phyloP scores from a whole-genome alignment of 2,797 vertebrate genomes.

The Melanotaenia nigrans region DNA sequence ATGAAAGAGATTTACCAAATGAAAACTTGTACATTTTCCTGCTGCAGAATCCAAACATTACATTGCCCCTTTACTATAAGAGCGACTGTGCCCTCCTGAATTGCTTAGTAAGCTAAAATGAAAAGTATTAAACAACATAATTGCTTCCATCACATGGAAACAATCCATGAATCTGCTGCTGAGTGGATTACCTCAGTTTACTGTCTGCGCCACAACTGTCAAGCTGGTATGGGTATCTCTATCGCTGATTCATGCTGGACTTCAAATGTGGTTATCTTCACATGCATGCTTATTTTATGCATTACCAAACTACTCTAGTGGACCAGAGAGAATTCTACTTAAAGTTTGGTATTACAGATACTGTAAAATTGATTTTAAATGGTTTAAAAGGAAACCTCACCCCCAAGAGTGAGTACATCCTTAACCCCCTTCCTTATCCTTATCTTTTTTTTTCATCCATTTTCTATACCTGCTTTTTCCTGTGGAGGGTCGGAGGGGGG shows the following conservation, averaged over 20 bases:
- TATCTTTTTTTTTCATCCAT: too few species aligned
- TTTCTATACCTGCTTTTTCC: too few species aligned
- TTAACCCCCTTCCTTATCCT: too few species aligned
- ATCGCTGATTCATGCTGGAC: neutral
- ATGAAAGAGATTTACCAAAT: neutral
- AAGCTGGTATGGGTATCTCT: neutral
- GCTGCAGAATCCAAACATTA: neutral
- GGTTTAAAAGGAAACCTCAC: neutral
- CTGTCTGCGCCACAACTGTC: neutral
- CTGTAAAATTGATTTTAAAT: neutral
- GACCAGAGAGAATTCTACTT: too few species aligned
- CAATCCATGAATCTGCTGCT: neutral
- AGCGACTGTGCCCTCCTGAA: neutral
- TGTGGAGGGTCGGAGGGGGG: too few species aligned
- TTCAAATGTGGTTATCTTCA: neutral
- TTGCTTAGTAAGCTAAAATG: neutral
- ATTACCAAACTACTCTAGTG: too few species aligned
- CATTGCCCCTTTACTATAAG: neutral
- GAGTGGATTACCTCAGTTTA: neutral
- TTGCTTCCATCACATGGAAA: neutral
- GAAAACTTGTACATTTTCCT: neutral
- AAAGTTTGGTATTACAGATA: neutral
- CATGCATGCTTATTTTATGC: neutral
- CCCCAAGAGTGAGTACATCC: too few species aligned
- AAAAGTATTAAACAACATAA: neutral